phyloP scores from a whole-genome alignment of 2,113 vertebrate genomes.

The Onychostoma macrolepis region DNA sequence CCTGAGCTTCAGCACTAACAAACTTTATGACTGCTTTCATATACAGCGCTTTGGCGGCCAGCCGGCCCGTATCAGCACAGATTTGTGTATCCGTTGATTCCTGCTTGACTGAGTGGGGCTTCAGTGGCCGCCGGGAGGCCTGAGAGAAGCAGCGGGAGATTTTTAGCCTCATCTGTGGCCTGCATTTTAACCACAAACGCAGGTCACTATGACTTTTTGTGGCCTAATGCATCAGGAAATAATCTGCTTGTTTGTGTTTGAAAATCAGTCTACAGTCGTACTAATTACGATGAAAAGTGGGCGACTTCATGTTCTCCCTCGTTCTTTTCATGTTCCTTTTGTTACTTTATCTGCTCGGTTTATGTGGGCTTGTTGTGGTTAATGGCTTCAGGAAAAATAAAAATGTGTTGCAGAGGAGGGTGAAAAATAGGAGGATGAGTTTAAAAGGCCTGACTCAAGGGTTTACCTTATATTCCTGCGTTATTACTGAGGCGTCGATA shows the following conservation, averaged over 20 bases:
- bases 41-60: conserved; percentile 26
- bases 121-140: background rate
- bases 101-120: conserved; percentile 7
- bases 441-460: background rate
- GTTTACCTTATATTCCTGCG: background rate
- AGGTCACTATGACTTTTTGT: background rate
- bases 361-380: conserved; percentile 13
- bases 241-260: conserved; percentile 2
- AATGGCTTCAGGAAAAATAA: background rate
- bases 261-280: conserved; percentile 5
- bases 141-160: background rate
- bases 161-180: background rate
- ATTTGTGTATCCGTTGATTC: conserved; percentile 20
- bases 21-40: conserved; percentile 32
- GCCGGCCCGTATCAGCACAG: conserved; percentile 13
- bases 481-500: background rate
- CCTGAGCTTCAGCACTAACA: conserved; percentile 1
- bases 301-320: background rate
- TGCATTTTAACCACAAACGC: conserved; percentile 5
- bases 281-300: conserved; percentile 1
- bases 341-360: background rate
- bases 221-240: background rate
- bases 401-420: background rate
- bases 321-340: background rate
- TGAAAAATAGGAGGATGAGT: background rate